Conservation (phyloP, 2,888 invertebrate genomes). For the Strigamia crassipes region DNA sequence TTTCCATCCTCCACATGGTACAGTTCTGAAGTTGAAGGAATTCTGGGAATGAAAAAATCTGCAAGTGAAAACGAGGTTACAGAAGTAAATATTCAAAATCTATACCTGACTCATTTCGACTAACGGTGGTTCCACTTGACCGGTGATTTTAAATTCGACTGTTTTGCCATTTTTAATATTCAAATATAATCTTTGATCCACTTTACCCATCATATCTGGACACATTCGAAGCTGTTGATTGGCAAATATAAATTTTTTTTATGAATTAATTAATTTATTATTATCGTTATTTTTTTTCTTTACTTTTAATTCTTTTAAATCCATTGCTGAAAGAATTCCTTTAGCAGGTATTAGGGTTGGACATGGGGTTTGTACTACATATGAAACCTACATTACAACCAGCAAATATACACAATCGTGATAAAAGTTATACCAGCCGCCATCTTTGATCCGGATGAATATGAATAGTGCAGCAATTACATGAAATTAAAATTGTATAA, state of each 20-base stretch:
- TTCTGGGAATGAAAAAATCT: not conserved
- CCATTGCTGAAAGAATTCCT: conserved; percentile 28
- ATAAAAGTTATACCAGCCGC: no score
- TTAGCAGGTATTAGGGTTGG: not conserved
- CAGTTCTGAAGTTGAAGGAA: conserved; percentile 1
- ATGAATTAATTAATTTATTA: not conserved
- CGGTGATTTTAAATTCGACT: conserved; percentile 18
- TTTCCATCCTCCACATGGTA: not conserved
- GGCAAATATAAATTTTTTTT: not conserved
- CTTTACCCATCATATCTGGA: not conserved
- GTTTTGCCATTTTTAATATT: conserved; percentile 12
- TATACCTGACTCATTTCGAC: not conserved
- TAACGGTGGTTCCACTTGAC: conserved; percentile 7
- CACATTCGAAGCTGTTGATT: not conserved
- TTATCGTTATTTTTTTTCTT: not conserved
- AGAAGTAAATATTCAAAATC: not conserved
- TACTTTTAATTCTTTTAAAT: not conserved
- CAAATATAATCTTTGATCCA: not conserved
- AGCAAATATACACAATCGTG: not conserved
- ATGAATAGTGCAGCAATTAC: no score
- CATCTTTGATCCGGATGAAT: no score
- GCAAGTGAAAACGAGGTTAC: not conserved
- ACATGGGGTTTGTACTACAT: not conserved
- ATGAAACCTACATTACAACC: not conserved
- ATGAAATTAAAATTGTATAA: not conserved